Evolutionary conservation across 2,888 invertebrate genomes (phyloP), one percentile per base, ranked within the genome.

Genomic region (Isotomurus palustris): DNA sequence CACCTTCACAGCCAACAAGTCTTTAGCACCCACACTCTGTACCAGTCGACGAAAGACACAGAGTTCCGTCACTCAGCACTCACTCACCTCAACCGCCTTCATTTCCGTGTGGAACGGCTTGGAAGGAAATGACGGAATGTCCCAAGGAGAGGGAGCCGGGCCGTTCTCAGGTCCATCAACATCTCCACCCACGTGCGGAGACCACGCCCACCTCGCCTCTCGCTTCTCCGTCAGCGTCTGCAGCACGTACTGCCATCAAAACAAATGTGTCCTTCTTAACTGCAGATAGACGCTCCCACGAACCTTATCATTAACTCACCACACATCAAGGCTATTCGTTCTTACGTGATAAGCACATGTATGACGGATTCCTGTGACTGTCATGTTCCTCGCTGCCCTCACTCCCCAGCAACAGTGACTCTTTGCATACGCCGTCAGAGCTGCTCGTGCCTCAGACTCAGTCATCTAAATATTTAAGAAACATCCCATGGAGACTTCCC

Each of bases 201-300:
- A 75, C 72, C 75, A 78, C 1, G 77, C 74, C 79, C 80, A 80
- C n/a, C 75, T 72, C 5, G 78, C 78, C 57, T 77, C 76, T 38
- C 81, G 72, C 40, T 75, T 75, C 70, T 81, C 80, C 4, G 78
- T 77, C 71, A 78, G 80, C 8, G 79, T 79, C 69, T 80, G 78
- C 57, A 81, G 71, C 25, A 77, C 76, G 67, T 80, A 81, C 79
- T 80, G 72, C 8, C 58, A 56, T 21, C 17, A 25, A 53, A 44
- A 45, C 17, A 24, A 43, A 40, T 27, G 12, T 28, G 43, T 41
- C 28, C 17, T 22, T 28, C 32, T 21, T 32, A 32, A n/a, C 12
- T 17, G 2, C 28, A 25, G 35, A 25, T 25, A 3, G 22, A n/a
- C 19, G 14, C 21, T 36, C 29, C 47, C 8, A n/a, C n/a, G n/a